Conservation (phyloP, 2,888 invertebrate species). For the Rotaria macrura region DNA sequence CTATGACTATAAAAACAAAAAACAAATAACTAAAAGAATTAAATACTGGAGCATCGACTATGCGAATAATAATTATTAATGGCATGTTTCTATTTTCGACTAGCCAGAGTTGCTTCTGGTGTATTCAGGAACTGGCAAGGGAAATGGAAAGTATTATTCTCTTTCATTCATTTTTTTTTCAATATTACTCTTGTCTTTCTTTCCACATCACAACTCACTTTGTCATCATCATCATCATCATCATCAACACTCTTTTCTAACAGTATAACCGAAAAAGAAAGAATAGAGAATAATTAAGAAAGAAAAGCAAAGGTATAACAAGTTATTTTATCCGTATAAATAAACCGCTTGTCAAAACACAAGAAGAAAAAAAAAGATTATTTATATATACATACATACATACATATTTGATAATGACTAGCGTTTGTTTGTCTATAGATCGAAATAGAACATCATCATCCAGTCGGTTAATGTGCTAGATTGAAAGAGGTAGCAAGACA, state of each 20-base stretch:
- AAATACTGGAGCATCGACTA: neutral
- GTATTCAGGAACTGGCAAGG: neutral
- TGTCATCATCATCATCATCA: neutral
- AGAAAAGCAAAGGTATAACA: neutral
- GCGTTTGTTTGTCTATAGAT: neutral
- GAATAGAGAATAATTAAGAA: neutral
- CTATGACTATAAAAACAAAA: neutral
- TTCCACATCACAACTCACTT: neutral
- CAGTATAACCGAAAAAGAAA: neutral
- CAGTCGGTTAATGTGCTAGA: neutral
- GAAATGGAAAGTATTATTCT: neutral
- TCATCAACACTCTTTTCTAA: neutral
- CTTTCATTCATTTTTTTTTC: neutral
- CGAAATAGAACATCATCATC: neutral
- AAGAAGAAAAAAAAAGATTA: neutral
- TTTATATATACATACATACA: neutral
- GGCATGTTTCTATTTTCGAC: neutral
- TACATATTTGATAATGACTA: neutral
- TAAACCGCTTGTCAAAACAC: neutral
- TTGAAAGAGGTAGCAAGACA: neutral
- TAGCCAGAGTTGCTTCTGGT: neutral
- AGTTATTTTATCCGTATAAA: neutral
- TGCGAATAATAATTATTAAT: neutral
- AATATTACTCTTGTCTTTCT: neutral
- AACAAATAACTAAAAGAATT: neutral